phyloP scores from a whole-genome alignment of 2,113 vertebrate species.

The Mustelus asterias region DNA sequence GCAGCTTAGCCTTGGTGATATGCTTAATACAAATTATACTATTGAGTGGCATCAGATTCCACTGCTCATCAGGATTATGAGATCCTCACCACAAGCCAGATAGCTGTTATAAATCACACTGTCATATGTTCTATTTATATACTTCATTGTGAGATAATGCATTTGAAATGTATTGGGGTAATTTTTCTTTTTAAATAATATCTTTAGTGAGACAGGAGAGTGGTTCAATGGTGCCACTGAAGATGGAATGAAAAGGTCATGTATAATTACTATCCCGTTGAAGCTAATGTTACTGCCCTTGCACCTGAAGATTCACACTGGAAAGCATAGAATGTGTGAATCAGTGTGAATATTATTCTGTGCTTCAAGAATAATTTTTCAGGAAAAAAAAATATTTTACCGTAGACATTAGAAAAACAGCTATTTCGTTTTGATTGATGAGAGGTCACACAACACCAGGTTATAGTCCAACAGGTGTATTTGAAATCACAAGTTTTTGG shows the following conservation, averaged over 20 bases:
- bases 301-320: not conserved
- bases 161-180: not conserved
- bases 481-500: too few species aligned
- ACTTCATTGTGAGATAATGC: conserved; percentile 13
- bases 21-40: not conserved
- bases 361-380: not conserved
- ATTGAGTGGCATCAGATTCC: not conserved
- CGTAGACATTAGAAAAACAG: not conserved
- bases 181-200: conserved; percentile 21
- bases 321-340: not conserved
- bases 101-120: conserved; percentile 1
- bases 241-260: not conserved
- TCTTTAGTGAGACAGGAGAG: not conserved
- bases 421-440: not conserved
- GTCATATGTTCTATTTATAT: conserved; percentile 20
- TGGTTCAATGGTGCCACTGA: not conserved
- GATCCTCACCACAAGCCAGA: conserved; percentile 9
- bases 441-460: too few species aligned
- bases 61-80: conserved; percentile 10
- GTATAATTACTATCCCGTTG: not conserved
- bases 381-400: not conserved
- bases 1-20: too few species aligned
- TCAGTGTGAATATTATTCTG: not conserved
- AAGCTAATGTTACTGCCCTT: not conserved
- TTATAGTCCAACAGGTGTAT: too few species aligned